These are phyloP conservation scores for Nephrotoma appendiculata DNA, from an alignment of 2,888 invertebrate genomes.

Conservation along the genomic window DNA sequence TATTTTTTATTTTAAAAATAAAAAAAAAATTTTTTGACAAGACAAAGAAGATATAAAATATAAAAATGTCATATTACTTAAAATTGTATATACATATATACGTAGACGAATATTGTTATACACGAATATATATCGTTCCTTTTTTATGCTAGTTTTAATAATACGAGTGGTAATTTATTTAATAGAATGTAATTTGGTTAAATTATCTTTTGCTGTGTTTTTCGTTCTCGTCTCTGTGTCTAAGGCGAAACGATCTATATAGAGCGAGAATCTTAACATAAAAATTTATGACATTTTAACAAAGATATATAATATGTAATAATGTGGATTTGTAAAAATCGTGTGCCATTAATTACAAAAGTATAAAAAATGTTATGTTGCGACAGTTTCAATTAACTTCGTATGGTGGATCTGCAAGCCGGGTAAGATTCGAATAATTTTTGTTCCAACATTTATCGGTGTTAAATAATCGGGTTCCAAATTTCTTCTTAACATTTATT, in stretches of 20 bases:
- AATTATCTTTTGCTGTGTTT: not conserved
- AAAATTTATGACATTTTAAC: not conserved
- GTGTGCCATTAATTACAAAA: not conserved
- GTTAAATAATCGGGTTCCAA: not conserved
- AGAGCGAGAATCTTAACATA: not conserved
- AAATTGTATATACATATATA: not conserved
- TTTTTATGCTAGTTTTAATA: not conserved
- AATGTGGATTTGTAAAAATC: not conserved
- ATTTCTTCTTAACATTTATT: not conserved
- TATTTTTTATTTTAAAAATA: not conserved
- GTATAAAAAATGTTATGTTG: not conserved
- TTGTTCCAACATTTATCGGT: not conserved
- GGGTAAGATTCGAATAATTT: not conserved
- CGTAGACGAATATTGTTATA: not conserved
- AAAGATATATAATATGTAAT: not conserved
- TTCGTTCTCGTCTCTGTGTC: not conserved
- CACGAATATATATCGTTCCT: not conserved
- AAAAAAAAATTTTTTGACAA: not conserved
- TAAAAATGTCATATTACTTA: not conserved
- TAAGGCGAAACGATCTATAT: not conserved
- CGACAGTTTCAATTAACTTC: not conserved
- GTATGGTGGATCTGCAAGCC: not conserved
- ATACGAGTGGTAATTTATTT: not conserved
- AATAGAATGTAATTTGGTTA: not conserved
- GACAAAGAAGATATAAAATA: not conserved